Conservation (phyloP, 2,113 vertebrate genomes). For the Apodemus sylvaticus region DNA sequence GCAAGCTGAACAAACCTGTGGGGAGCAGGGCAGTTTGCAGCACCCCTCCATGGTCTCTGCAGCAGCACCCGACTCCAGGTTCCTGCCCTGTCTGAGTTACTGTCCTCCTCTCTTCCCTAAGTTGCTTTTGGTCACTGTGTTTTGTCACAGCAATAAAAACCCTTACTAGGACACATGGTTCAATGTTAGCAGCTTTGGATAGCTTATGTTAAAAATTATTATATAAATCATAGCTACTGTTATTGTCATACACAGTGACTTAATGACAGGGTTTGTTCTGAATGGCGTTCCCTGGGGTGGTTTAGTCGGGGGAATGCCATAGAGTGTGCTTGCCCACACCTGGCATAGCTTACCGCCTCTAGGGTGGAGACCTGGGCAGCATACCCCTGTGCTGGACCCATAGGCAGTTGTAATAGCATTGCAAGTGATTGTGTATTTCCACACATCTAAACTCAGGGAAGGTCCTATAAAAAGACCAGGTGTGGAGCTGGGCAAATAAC, state of each 20-base stretch:
- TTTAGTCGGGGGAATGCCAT: not conserved
- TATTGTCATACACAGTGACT: not conserved
- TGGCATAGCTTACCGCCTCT: not conserved
- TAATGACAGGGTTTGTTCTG: not conserved
- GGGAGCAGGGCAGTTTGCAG: not conserved
- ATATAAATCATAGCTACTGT: not conserved
- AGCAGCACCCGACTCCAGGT: not conserved
- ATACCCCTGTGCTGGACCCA: no score
- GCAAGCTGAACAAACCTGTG: not conserved
- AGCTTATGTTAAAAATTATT: not conserved
- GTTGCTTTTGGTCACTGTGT: not conserved
- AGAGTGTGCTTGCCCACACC: not conserved
- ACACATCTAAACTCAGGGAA: not conserved
- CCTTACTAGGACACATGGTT: not conserved
- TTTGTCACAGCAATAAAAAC: not conserved
- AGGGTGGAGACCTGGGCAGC: not conserved
- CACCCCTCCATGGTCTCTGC: not conserved
- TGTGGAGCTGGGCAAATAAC: not conserved
- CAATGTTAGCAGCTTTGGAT: not conserved
- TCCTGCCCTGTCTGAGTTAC: not conserved
- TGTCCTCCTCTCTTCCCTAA: not conserved
- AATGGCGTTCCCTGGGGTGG: no score
- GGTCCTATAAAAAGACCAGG: not conserved
- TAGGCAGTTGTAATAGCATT: not conserved
- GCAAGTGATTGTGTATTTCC: not conserved